These are phyloP conservation scores for Microplitis deprimator DNA, from an alignment of 2,888 invertebrate species.

Conservation along the genomic window DNA sequence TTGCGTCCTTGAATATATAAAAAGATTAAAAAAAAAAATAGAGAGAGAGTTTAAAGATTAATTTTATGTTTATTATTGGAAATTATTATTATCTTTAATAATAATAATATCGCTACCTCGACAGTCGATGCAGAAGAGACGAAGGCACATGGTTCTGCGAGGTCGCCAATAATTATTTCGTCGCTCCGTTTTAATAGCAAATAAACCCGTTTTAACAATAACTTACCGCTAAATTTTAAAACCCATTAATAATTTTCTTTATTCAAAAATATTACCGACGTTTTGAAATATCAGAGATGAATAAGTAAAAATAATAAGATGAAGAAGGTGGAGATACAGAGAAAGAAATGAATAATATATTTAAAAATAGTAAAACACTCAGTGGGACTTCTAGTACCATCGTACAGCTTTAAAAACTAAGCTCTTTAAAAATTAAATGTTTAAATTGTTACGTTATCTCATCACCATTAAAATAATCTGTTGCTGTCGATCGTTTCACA, in stretches of 20 bases:
- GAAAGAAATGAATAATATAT: conserved; percentile 31
- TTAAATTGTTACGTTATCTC: conserved; percentile 11
- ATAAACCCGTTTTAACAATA: conserved; percentile 9
- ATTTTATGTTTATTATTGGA: not conserved
- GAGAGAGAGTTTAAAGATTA: not conserved
- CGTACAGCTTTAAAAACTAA: conserved; percentile 22
- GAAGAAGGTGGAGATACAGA: not conserved
- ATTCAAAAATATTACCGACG: conserved; percentile 1
- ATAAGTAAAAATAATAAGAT: conserved; percentile 4
- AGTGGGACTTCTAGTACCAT: conserved; percentile 25
- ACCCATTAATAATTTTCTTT: not conserved
- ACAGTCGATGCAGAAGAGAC: conserved; percentile 74
- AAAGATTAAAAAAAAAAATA: conserved; percentile 32
- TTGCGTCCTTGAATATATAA: conserved; percentile 60
- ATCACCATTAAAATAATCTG: conserved; percentile 10
- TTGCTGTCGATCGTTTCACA: conserved; percentile 23
- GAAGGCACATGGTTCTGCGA: conserved; percentile 72
- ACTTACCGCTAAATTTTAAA: conserved; percentile 9
- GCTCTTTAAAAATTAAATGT: not conserved
- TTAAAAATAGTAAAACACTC: conserved; percentile 42
- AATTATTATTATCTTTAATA: not conserved
- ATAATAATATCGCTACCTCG: conserved; percentile 69
- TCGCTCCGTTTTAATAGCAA: conserved; percentile 38
- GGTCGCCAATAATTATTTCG: conserved; percentile 45
- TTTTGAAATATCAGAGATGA: not conserved